These are phyloP conservation scores for Neria commutata DNA, from an alignment of 2,888 invertebrate genomes.

Conservation along the genomic window DNA sequence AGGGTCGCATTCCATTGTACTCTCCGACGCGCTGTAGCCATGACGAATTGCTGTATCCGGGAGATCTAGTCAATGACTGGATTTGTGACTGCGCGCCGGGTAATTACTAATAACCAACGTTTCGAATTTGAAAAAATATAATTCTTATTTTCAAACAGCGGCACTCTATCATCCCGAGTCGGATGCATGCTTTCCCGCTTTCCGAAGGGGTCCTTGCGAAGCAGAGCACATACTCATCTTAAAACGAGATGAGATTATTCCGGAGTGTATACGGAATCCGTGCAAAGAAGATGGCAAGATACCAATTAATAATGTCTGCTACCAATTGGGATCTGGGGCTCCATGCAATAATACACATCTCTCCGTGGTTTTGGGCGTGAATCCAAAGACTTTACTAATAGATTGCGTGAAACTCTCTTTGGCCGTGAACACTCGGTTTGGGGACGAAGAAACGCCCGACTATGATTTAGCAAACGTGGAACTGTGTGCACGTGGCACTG, in stretches of 20 bases:
- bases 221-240: constrained; percentile 66
- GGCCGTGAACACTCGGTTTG: constrained; percentile 53
- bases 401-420: constrained; percentile 64
- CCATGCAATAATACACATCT: constrained; percentile 55
- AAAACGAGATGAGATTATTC: constrained; percentile 63
- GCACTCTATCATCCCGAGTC: constrained; percentile 67
- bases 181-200: constrained; percentile 70
- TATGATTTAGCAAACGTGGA: constrained; percentile 43
- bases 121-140: not conserved
- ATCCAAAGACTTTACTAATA: constrained; percentile 67
- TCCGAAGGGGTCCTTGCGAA: constrained; percentile 70
- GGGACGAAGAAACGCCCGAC: constrained; percentile 33
- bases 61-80: constrained; percentile 70
- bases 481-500: constrained; percentile 48
- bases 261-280: constrained; percentile 69
- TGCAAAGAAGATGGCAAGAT: constrained; percentile 66
- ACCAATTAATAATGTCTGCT: constrained; percentile 51
- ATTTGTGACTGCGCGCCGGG: constrained; percentile 65
- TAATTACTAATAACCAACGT: constrained; percentile 24
- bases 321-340: constrained; percentile 44
- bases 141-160: constrained; percentile 31
- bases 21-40: constrained; percentile 68
- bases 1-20: constrained; percentile 65
- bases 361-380: constrained; percentile 66
- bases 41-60: constrained; percentile 72